phyloP scores from a whole-genome alignment of 2,797 vertebrate species.

The Pseudochirops cupreus region DNA sequence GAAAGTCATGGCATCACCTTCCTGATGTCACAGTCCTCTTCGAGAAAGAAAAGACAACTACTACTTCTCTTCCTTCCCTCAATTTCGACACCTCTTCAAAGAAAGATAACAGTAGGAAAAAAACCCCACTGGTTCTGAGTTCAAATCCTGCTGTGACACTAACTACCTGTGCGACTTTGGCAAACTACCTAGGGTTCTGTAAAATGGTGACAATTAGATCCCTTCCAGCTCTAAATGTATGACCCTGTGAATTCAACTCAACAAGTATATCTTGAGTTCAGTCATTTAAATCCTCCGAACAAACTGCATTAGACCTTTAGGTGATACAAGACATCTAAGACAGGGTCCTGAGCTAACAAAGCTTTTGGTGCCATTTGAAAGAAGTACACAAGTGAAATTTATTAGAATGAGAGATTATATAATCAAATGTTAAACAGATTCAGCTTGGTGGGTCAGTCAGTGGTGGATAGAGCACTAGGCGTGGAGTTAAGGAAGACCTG shows the following conservation, averaged over 20 bases:
- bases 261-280: not conserved
- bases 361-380: not conserved
- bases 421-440: not conserved
- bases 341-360: not conserved
- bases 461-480: not conserved
- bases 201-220: not conserved
- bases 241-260: not conserved
- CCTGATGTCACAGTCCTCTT: too few species aligned
- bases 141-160: not conserved
- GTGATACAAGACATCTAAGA: not conserved
- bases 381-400: not conserved
- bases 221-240: not conserved
- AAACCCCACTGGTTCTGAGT: not conserved
- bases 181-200: not conserved
- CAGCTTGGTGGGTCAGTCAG: not conserved
- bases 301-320: not conserved
- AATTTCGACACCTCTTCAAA: not conserved
- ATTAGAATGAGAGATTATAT: not conserved
- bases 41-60: too few species aligned
- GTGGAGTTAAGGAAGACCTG: not conserved
- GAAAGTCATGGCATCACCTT: too few species aligned
- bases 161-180: not conserved
- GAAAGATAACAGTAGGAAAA: not conserved
- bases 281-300: not conserved
- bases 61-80: not conserved